Base-by-base conservation (phyloP, 2,888 invertebrate species). In the Smittia sp. region DNA sequence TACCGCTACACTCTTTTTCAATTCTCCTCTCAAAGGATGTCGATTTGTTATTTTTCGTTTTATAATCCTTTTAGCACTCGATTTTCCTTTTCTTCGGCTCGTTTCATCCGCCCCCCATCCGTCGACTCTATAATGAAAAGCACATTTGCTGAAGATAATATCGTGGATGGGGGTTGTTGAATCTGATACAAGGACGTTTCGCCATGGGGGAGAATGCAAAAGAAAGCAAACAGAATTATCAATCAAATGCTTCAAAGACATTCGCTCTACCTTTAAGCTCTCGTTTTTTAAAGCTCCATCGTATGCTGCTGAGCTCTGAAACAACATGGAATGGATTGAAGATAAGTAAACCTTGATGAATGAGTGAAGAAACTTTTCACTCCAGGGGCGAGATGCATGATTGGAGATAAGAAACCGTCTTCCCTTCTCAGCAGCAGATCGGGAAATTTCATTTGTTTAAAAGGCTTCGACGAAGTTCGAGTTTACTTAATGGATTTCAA, bases 41-140 rank as follows among this genome's bases (percentile, higher is more conserved):
- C 67, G 67, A 67, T 67, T 67, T 67, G 67, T 67, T 67, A 67
- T 67, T 39, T 32, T 67, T 22, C 41, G 13, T 39, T 67, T 67
- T 67, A 67, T 67, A 67, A 67, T 67, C 67, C 67, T 67, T 67
- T 67, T 39, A 39, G 39, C 22, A 67, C 18, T 22, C 58, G n/a
- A 9, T 52, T 52, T 52, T 52, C 15, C 58, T 58, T 58, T 58
- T 58, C 46, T 46, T 46, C n/a, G n/a, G 11, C 6, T 2, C 46
- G 2, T 15, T 46, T 46, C n/a, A n/a, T n/a, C n/a, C n/a, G n/a
- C 58, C 58, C 6, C 46, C 15, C 46, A 46, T 15, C 20, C 63
- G 27, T 25, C 15, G 63, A n/a, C n/a, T 25, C 25, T 63, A 2
- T 63, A 63, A 63, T 63, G 63, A 63, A 63, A 63, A 63, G 63